phyloP scores from a whole-genome alignment of 2,797 vertebrate species.

The Graptemys geographica region DNA sequence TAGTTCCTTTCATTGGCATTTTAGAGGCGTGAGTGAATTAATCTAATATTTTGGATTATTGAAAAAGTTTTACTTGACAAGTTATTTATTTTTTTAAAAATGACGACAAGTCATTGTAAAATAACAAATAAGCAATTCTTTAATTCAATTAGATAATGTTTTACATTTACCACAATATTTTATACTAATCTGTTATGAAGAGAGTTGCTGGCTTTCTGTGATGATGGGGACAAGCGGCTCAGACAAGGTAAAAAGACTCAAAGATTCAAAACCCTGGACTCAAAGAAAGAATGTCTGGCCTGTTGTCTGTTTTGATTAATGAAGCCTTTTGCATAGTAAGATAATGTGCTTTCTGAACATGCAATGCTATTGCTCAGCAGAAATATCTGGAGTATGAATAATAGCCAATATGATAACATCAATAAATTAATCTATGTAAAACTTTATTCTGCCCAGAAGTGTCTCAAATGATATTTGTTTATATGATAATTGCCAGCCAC shows the following conservation, averaged over 20 bases:
- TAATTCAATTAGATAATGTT: rapidly evolving
- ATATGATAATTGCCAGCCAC: constrained; percentile 75
- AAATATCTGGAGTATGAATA: constrained; percentile 17
- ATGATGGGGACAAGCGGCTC: constrained; percentile 21
- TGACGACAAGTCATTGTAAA: neutral
- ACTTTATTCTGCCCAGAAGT: constrained; percentile 52
- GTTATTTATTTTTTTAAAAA: neutral
- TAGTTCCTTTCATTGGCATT: neutral
- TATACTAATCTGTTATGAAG: rapidly evolving
- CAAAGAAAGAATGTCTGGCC: neutral
- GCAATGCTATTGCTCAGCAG: neutral
- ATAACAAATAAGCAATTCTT: neutral
- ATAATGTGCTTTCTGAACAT: constrained; percentile 40
- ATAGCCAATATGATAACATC: constrained; percentile 45
- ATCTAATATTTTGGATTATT: rapidly evolving
- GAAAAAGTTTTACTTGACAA: neutral
- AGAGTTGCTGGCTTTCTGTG: neutral
- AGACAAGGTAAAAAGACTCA: constrained; percentile 19
- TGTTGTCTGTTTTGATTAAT: constrained; percentile 68
- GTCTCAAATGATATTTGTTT: constrained; percentile 64
- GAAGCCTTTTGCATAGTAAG: constrained; percentile 39
- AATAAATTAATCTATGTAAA: neutral
- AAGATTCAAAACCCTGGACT: neutral
- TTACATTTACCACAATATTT: neutral
- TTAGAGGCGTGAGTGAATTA: neutral